These are phyloP conservation scores for Morpho achilles DNA, from an alignment of 2,888 invertebrate species.

Conservation along the genomic window DNA sequence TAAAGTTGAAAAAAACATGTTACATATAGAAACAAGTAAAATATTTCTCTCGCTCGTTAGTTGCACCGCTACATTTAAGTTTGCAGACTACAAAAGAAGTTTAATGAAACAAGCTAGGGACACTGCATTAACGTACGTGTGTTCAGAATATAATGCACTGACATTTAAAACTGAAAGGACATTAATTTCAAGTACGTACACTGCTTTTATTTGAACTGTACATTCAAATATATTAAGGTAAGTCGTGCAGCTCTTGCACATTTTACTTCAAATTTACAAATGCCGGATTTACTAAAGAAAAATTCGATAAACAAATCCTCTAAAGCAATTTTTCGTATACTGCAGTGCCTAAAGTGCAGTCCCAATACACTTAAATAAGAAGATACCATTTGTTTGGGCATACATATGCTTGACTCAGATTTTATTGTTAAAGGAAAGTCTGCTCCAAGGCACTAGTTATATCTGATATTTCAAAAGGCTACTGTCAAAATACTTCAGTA, in stretches of 20 bases:
- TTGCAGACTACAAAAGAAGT: constrained; percentile 13
- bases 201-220: constrained; percentile 7
- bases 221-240: constrained; percentile 7
- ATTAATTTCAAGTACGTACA: constrained; percentile 9
- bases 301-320: constrained; percentile 10
- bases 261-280: constrained; percentile 6
- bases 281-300: constrained; percentile 12
- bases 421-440: neutral
- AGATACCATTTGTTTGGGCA: neutral
- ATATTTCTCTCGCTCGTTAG: constrained; percentile 3
- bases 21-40: no score
- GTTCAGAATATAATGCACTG: constrained; percentile 13
- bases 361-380: constrained; percentile 4
- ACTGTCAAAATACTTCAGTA: no score
- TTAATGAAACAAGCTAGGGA: constrained; percentile 11
- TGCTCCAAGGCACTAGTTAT: no score
- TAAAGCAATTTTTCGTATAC: constrained; percentile 9
- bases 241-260: constrained; percentile 9
- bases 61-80: constrained; percentile 3
- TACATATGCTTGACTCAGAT: neutral
- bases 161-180: constrained; percentile 11
- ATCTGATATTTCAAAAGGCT: no score
- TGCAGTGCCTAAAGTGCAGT: constrained; percentile 1
- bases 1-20: no score
- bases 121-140: constrained; percentile 10